Percentiles rank a stretch among this genome's conserved stretches.
Evolutionary conservation across 1,140 invertebrate genomes (phyloP).

Genomic region (Caerostris extrusa): DNA sequence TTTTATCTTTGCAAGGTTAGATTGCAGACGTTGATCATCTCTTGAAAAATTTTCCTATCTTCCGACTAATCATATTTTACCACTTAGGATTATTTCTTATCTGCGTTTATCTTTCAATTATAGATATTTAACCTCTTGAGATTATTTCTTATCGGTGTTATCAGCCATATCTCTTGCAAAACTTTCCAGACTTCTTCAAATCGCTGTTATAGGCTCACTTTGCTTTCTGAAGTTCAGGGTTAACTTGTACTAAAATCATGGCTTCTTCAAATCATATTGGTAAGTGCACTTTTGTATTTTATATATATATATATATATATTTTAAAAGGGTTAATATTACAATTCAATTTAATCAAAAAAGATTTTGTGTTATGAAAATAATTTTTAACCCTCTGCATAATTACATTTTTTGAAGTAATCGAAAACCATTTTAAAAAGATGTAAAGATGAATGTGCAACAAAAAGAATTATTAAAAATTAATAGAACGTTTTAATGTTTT

Average conservation of each 20-base stretch:
- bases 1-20: background rate
- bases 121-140: background rate
- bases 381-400: too few relatives aligned
- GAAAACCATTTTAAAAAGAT: too few relatives aligned
- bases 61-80: background rate
- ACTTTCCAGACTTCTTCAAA: background rate
- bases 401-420: too few relatives aligned
- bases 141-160: background rate
- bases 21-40: background rate
- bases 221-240: background rate
- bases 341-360: too few relatives aligned
- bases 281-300: background rate
- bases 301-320: too few relatives aligned
- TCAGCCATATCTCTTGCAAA: background rate
- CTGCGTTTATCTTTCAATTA: background rate
- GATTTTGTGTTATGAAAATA: too few relatives aligned
- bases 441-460: too few relatives aligned
- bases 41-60: background rate
- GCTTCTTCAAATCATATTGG: conserved; percentile 33
- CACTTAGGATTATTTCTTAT: background rate
- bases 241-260: background rate
- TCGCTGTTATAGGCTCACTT: background rate
- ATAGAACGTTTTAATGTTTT: too few relatives aligned
- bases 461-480: too few relatives aligned
- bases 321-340: background rate